Base-by-base conservation (phyloP, 2,797 vertebrate species). In the Esox masquinongy region DNA sequence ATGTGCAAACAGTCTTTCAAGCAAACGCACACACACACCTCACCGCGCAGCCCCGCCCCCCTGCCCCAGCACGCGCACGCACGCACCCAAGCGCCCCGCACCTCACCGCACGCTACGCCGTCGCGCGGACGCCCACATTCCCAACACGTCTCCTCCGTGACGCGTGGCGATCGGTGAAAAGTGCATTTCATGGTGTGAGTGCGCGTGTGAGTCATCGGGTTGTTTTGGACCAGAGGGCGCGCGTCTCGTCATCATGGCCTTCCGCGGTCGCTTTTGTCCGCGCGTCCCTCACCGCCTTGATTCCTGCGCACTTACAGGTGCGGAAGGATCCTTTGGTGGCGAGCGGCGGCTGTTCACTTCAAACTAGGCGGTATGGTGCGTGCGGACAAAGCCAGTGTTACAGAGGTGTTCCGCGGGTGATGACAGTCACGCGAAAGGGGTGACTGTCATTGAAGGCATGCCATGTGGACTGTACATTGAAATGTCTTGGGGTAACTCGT, bases 1-100 rank as follows among this genome's bases (percentile, higher is more conserved):
- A 76, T n/a, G 36, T 74, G 80, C 78, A 77, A 80, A 84, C 67
- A 73, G 70, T n/a, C 26, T 74, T 68, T 74, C 59, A 77, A 11
- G 34, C 64, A 74, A 17, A 47, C 59, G 64, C 34, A 63, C 14
- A 39, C n/a, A 39, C 19, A 47, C 56, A 49, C 43, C 15, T 67
- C 2, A 36, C 49, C 56, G 49, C 19, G 50, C 67, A 70, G 70
- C 15, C 47, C 43, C 22, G 53, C 34, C 36, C 64, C 63, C n/a
- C n/a, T n/a, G n/a, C n/a, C n/a, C n/a, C n/a, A n/a, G 50, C 67
- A 74, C 50, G 67, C 70, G 70, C 34, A 63, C 19, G 15, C n/a
- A n/a, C 56, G 39, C 53, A 43, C 56, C 39, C 56, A 17, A n/a
- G 17, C 53, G 16, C 31, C 61, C 8, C 59, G 22, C 47, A 50